Evolutionary conservation across 2,888 invertebrate genomes (phyloP).

Genomic region (Mythimna pallens): DNA sequence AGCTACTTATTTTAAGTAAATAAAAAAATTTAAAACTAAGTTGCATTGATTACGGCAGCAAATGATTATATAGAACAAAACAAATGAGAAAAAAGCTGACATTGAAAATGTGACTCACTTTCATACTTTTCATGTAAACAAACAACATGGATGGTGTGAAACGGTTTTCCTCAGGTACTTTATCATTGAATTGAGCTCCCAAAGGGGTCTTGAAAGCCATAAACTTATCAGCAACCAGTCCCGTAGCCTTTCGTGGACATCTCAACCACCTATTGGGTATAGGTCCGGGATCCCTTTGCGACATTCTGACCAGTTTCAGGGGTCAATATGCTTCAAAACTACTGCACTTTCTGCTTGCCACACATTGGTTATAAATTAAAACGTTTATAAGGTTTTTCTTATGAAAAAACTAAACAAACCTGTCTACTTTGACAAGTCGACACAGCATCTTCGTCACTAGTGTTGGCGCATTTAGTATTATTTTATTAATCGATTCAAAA

Average conservation of each 20-base stretch:
- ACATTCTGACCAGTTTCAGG: constrained; percentile 72
- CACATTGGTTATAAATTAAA: constrained; percentile 49
- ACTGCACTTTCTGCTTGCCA: constrained; percentile 42
- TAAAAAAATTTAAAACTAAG: neutral
- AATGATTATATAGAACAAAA: constrained; percentile 15
- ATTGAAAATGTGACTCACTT: constrained; percentile 87
- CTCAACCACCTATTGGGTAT: constrained; percentile 96
- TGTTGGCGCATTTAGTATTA: neutral
- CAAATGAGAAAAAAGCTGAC: constrained; percentile 25
- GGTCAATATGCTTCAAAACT: constrained; percentile 52
- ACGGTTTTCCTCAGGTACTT: constrained; percentile 95
- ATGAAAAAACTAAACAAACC: constrained; percentile 53
- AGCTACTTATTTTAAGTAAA: neutral
- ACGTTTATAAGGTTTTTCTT: constrained; percentile 32
- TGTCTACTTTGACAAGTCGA: constrained; percentile 59
- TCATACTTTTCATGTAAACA: constrained; percentile 93
- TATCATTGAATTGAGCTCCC: constrained; percentile 94
- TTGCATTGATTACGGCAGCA: neutral
- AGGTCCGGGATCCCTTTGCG: constrained; percentile 89
- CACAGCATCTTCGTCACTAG: constrained; percentile 52
- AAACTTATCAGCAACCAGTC: constrained; percentile 95
- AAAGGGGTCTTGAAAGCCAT: constrained; percentile 99
- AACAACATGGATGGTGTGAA: constrained; percentile 98
- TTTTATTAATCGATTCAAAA: neutral
- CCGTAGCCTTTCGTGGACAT: constrained; percentile 95